Percentiles rank a stretch among this genome's conserved stretches.
These are phyloP conservation scores for Flabesymbios commensalis DNA, from an alignment of 2,888 invertebrate genomes.

Conservation along the genomic window DNA sequence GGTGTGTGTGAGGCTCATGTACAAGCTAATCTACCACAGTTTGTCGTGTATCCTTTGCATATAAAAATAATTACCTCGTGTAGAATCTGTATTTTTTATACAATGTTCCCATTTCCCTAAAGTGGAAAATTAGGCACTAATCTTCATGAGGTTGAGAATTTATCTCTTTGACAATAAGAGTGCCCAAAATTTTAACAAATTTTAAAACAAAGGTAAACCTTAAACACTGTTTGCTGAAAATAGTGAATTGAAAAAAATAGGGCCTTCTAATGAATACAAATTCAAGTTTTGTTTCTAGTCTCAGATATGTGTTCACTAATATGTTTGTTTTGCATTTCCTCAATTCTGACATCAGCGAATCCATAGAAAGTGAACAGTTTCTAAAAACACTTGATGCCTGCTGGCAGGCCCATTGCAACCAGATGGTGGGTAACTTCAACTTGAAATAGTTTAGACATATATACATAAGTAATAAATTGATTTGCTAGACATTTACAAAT, in stretches of 20 bases:
- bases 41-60: conserved; percentile 70
- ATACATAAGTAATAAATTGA: too few relatives aligned
- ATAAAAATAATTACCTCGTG: too few relatives aligned
- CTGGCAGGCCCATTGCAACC: conserved; percentile 94
- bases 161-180: conserved; percentile 1
- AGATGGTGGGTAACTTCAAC: conserved; percentile 71
- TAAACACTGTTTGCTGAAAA: too few relatives aligned
- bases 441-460: neutral
- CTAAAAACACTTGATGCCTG: conserved; percentile 91
- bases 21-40: conserved; percentile 85
- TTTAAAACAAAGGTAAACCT: too few relatives aligned
- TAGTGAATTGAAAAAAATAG: too few relatives aligned
- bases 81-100: too few relatives aligned
- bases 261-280: too few relatives aligned
- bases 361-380: conserved; percentile 90
- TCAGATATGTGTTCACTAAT: too few relatives aligned
- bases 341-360: conserved; percentile 67
- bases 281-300: too few relatives aligned
- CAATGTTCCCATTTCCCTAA: neutral
- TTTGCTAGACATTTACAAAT: too few relatives aligned
- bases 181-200: too few relatives aligned
- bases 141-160: neutral
- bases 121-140: neutral
- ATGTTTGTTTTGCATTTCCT: too few relatives aligned
- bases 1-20: conserved; percentile 76